phyloP scores from a whole-genome alignment of 2,888 invertebrate species.

The Philhelius pedissequus region DNA sequence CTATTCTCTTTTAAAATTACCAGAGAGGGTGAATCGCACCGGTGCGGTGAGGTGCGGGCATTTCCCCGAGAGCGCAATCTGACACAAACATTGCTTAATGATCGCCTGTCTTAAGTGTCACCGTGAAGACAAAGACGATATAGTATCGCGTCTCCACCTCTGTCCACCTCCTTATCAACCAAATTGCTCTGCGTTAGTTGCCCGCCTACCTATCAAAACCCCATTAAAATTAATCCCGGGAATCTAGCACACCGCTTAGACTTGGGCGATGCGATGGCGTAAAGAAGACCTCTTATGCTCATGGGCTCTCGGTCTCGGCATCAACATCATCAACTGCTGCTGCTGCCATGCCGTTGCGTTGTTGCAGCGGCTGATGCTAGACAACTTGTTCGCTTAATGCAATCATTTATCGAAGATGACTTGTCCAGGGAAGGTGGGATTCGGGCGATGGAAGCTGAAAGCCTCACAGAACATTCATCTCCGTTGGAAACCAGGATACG shows the following conservation, averaged over 20 bases:
- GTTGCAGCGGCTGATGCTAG: slow-evolving; percentile 18
- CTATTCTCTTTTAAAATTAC: not conserved
- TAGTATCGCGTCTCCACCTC: slow-evolving; percentile 28
- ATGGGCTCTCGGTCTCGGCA: slow-evolving; percentile 16
- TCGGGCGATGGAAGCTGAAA: slow-evolving; percentile 21
- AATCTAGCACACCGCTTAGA: slow-evolving; percentile 49
- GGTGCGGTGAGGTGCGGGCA: no score
- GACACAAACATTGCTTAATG: slow-evolving; percentile 53
- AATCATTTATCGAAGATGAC: slow-evolving; percentile 54
- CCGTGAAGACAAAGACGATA: slow-evolving; percentile 21
- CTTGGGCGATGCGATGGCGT: not conserved
- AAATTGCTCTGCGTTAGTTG: slow-evolving; percentile 24
- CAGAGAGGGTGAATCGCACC: not conserved
- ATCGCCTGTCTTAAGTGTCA: slow-evolving; percentile 52
- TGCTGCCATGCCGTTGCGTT: not conserved
- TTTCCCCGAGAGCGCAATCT: not conserved
- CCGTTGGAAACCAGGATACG: slow-evolving; percentile 21
- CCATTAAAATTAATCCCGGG: slow-evolving; percentile 66
- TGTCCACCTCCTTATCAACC: slow-evolving; percentile 39
- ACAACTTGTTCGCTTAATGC: slow-evolving; percentile 67
- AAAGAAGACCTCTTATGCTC: slow-evolving; percentile 12
- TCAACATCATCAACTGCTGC: slow-evolving; percentile 11
- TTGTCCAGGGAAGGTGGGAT: slow-evolving; percentile 1
- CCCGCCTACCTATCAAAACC: slow-evolving; percentile 66
- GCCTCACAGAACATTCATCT: slow-evolving; percentile 35